Base-by-base conservation (phyloP, 2,797 vertebrate species). In the Aratinga solstitialis region DNA sequence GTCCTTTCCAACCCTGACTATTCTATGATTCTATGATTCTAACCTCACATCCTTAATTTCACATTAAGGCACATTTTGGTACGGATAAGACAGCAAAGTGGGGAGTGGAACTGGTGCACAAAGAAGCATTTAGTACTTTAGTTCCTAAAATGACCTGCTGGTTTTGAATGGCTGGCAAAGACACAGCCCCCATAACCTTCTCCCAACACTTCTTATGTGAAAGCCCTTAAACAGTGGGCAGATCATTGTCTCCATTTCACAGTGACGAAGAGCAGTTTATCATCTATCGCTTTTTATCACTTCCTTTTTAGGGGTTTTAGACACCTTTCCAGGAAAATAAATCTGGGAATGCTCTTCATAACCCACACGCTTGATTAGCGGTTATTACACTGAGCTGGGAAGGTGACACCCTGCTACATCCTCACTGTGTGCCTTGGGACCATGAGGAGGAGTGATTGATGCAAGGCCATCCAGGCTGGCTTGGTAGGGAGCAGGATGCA, bases 301-400 rank as follows among this genome's bases (percentile, higher is more conserved):
- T 92, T 94, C 86, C 67, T 90, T 87, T 84, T 16, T 68, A 90
- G 61, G 59, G 19, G 24, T 59, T 93, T 93, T 23, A 81, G 62
- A 78, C 50, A 82, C 66, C 24, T 87, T 74, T 65, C 56, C 40
- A 77, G 84, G 80, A 86, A 86, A 91, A 90, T 42, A 84, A 89
- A 79, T 48, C 45, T 48, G 38, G 30, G 74, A 73, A 51, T 13
- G 63, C n/a, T 90, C 63, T 88, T 66, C 42, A 62, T 50, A 76
- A 78, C 62, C 54, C 0, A 0, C 86, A 34, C 0, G 4, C 22
- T 61, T 90, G 51, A 71, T 77, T 63, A 66, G 63, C 6, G 2
- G 51, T 51, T 79, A 75, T 73, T 58, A 66, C 0, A 0, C 54
- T 11, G 54, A 82, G 63, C 54, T 0, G 0, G 71, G 81, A 89